These are phyloP conservation scores for Nomada lathburiana DNA, from an alignment of 2,888 invertebrate genomes.

Conservation along the genomic window DNA sequence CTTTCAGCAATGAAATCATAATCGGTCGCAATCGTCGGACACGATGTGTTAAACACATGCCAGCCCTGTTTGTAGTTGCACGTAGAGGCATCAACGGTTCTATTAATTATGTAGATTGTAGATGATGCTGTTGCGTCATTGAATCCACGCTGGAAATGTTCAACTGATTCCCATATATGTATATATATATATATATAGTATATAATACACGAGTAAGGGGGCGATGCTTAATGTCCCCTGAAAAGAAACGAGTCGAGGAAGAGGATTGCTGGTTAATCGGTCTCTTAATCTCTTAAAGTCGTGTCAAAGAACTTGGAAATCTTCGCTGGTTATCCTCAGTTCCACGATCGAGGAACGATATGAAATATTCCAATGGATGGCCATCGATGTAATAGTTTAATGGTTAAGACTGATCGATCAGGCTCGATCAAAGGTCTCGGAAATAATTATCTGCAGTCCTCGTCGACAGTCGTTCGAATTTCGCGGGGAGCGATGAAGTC, in stretches of 20 bases:
- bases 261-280: neutral
- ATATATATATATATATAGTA: neutral
- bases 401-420: neutral
- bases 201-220: neutral
- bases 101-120: constrained; percentile 79
- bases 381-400: neutral
- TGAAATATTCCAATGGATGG: neutral
- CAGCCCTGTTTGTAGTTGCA: constrained; percentile 76
- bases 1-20: constrained; percentile 78
- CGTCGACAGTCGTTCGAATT: neutral
- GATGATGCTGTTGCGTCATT: constrained; percentile 63
- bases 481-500: neutral
- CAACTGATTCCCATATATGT: constrained; percentile 43
- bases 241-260: constrained; percentile 24
- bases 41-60: constrained; percentile 79
- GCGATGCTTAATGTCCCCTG: constrained; percentile 32
- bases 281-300: neutral
- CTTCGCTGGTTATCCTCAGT: no score
- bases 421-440: neutral
- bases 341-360: neutral
- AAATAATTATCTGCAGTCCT: neutral
- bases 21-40: constrained; percentile 75
- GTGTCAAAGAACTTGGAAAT: neutral
- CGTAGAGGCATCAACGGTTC: constrained; percentile 76
- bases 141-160: constrained; percentile 42